These are phyloP conservation scores for Tenrec ecaudatus DNA, from an alignment of 2,113 vertebrate genomes.

Conservation along the genomic window DNA sequence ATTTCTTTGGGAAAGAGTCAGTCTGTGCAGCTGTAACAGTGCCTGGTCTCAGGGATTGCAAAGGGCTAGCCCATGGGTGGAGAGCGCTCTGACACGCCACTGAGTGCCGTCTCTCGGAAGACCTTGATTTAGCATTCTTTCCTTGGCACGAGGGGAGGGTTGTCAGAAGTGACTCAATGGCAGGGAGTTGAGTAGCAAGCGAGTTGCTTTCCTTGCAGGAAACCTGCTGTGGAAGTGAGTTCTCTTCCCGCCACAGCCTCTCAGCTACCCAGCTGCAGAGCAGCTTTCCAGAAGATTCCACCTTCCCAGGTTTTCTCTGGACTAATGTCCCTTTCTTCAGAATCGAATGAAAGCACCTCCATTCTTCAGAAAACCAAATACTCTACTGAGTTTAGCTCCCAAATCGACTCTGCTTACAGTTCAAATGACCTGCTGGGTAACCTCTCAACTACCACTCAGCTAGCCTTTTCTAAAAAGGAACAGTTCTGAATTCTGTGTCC, in stretches of 20 bases:
- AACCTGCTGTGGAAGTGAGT: slow-evolving; percentile 17
- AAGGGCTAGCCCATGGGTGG: slow-evolving; percentile 66
- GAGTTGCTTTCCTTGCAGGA: slow-evolving; percentile 75
- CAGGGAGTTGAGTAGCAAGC: slow-evolving; percentile 27
- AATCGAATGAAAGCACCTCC: slow-evolving; percentile 12
- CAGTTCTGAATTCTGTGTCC: rapidly evolving
- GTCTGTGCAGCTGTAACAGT: slow-evolving; percentile 67
- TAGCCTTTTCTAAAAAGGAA: neutral
- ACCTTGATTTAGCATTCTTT: slow-evolving; percentile 61
- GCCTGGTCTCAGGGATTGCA: slow-evolving; percentile 63
- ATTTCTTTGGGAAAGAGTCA: slow-evolving; percentile 70
- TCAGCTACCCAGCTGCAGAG: neutral
- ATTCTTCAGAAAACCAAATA: slow-evolving; percentile 40
- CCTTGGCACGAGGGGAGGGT: slow-evolving; percentile 50
- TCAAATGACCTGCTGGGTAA: neutral
- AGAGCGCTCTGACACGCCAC: slow-evolving; percentile 50
- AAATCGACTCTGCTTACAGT: slow-evolving; percentile 20
- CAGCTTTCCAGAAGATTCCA: neutral
- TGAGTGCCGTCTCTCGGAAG: slow-evolving; percentile 63
- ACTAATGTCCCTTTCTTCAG: slow-evolving; percentile 1
- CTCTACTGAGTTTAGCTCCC: neutral
- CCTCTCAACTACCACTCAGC: neutral
- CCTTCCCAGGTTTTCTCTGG: slow-evolving; percentile 39
- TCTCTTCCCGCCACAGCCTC: slow-evolving; percentile 6
- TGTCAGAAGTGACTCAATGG: slow-evolving; percentile 8